Conservation (phyloP, 2,113 vertebrate genomes). For the Herpailurus yagouaroundi region DNA sequence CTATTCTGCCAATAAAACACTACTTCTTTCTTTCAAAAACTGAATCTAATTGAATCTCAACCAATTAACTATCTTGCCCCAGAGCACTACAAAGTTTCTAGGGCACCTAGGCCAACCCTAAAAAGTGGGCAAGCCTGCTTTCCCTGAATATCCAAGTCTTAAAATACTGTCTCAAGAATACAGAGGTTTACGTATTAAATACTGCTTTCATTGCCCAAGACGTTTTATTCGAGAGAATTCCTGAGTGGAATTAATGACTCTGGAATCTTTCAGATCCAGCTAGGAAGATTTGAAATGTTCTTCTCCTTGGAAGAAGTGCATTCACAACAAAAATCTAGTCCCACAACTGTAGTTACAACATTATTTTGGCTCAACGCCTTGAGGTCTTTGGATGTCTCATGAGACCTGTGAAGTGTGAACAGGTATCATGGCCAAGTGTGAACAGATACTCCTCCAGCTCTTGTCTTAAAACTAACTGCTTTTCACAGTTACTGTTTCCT, state of each 20-base stretch:
- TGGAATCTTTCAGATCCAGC: conserved; percentile 38
- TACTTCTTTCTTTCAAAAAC: conserved; percentile 71
- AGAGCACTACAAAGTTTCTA: conserved; percentile 1
- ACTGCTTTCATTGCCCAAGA: not conserved
- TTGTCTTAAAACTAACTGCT: not conserved
- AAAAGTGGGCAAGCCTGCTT: not conserved
- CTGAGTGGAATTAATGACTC: conserved; percentile 38
- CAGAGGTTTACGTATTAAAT: not conserved
- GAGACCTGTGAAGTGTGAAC: conserved; percentile 17
- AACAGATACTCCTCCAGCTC: not conserved
- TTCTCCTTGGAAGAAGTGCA: not conserved
- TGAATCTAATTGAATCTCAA: conserved; percentile 56
- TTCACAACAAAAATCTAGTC: conserved; percentile 46
- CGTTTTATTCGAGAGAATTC: conserved; percentile 60
- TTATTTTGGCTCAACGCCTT: conserved; percentile 17
- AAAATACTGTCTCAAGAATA: conserved; percentile 26
- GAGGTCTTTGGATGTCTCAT: not conserved
- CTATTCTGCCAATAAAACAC: conserved; percentile 75
- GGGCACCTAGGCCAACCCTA: conserved; percentile 18
- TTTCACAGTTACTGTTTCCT: conserved; percentile 25
- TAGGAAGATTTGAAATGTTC: conserved; percentile 34
- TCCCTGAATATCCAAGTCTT: conserved; percentile 10
- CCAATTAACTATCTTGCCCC: conserved; percentile 59
- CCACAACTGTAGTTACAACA: not conserved
- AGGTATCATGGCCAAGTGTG: not conserved